A percentile compares a stretch with the other conserved stretches of the same genome.
phyloP scores from a whole-genome alignment of 2,888 invertebrate species.

The Lithophane socia region DNA sequence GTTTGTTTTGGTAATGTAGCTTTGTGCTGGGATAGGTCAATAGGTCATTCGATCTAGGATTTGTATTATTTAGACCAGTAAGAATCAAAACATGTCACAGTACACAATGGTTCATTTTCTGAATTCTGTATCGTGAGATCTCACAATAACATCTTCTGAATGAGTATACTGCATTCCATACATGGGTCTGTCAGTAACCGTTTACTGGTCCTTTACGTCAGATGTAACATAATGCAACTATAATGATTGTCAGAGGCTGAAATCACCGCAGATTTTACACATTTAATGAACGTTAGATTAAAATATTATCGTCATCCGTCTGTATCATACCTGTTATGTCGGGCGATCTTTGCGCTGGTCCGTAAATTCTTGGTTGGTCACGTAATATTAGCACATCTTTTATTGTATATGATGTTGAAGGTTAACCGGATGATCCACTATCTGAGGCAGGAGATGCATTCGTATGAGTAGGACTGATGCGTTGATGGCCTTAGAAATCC shows the following conservation, averaged over 20 bases:
- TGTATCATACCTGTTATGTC: constrained; percentile 29
- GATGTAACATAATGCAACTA: constrained; percentile 6
- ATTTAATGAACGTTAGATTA: constrained; percentile 47
- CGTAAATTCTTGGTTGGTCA: constrained; percentile 59
- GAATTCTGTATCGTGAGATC: not conserved
- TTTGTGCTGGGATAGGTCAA: constrained; percentile 47
- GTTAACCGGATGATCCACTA: constrained; percentile 29
- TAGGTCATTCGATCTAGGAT: constrained; percentile 34
- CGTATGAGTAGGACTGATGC: constrained; percentile 8
- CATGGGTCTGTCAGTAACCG: constrained; percentile 6
- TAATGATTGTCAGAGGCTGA: constrained; percentile 22
- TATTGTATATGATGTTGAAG: constrained; percentile 53
- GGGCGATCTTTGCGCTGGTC: constrained; percentile 36
- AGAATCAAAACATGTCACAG: not conserved
- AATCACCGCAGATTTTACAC: constrained; percentile 34
- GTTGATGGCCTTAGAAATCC: constrained; percentile 18
- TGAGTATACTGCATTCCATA: constrained; percentile 17
- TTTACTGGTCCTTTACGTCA: constrained; percentile 42
- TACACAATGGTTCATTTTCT: not conserved
- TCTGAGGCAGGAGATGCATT: not conserved
- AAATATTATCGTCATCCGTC: not conserved
- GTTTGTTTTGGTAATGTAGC: constrained; percentile 44
- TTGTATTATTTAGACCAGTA: not conserved
- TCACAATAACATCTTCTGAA: constrained; percentile 18
- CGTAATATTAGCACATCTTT: constrained; percentile 59